Evolutionary conservation across 1,140 invertebrate genomes (phyloP).

Genomic region (Caerostris extrusa): DNA sequence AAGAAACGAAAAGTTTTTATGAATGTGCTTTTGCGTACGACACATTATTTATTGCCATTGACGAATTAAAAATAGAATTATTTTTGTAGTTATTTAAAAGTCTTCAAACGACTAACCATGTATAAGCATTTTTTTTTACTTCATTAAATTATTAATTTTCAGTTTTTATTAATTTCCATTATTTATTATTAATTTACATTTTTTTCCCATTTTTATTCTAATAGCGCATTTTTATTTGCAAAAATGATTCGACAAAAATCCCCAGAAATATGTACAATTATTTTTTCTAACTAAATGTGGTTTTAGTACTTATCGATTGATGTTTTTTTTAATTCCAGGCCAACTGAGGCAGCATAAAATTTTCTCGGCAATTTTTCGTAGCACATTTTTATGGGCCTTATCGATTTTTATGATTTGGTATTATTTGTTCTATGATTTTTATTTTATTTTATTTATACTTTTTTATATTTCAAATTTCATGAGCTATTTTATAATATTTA

Average conservation of each 20-base stretch:
- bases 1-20: too few species aligned
- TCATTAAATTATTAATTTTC: slow-evolving; percentile 42
- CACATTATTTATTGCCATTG: too few species aligned
- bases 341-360: background rate
- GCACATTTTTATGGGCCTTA: too few species aligned
- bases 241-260: slow-evolving; percentile 23
- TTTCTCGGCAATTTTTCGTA: slow-evolving; percentile 50
- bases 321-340: background rate
- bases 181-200: too few species aligned
- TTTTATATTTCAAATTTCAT: too few species aligned
- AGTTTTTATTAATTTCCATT: background rate
- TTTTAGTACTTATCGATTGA: slow-evolving; percentile 11
- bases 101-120: too few species aligned
- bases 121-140: background rate
- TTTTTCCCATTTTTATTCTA: background rate
- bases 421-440: too few species aligned
- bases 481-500: too few species aligned
- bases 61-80: too few species aligned
- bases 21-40: too few species aligned
- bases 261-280: background rate
- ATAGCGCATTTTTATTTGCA: slow-evolving; percentile 30
- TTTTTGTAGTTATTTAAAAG: too few species aligned
- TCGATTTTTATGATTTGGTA: background rate
- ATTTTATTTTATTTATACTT: too few species aligned
- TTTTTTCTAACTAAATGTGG: background rate